Conservation (phyloP, 92 coral and sea anemone genomes). For the Actinostola sp. region DNA sequence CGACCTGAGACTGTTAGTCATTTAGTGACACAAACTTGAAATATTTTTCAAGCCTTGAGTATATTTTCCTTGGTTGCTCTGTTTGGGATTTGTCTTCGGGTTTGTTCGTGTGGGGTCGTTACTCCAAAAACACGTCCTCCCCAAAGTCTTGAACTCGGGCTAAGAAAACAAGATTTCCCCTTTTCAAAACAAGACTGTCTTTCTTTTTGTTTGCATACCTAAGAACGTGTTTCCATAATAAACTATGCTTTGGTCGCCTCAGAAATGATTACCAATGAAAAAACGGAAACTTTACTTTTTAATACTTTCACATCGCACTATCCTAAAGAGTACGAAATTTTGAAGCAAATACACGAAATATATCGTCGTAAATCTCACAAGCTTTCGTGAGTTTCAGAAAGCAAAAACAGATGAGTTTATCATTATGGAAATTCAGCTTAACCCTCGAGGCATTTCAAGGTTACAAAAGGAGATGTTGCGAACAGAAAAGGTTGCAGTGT, state of each 20-base stretch:
- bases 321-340: too few species aligned
- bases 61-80: neutral
- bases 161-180: neutral
- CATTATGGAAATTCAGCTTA: neutral
- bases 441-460: neutral
- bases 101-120: slow-evolving; percentile 13
- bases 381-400: neutral
- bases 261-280: neutral
- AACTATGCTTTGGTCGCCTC: neutral
- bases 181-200: neutral
- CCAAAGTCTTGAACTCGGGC: neutral
- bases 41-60: too few species aligned
- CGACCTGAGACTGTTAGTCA: too few species aligned
- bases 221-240: neutral
- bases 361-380: neutral
- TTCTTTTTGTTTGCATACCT: neutral
- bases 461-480: neutral
- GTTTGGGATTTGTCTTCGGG: neutral
- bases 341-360: too few species aligned
- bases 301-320: too few species aligned
- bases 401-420: neutral
- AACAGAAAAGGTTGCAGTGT: neutral
- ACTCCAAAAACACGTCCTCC: neutral
- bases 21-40: too few species aligned
- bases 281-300: neutral